Evolutionary conservation across 1,140 invertebrate genomes (phyloP).

Genomic region (Varroa destructor): DNA sequence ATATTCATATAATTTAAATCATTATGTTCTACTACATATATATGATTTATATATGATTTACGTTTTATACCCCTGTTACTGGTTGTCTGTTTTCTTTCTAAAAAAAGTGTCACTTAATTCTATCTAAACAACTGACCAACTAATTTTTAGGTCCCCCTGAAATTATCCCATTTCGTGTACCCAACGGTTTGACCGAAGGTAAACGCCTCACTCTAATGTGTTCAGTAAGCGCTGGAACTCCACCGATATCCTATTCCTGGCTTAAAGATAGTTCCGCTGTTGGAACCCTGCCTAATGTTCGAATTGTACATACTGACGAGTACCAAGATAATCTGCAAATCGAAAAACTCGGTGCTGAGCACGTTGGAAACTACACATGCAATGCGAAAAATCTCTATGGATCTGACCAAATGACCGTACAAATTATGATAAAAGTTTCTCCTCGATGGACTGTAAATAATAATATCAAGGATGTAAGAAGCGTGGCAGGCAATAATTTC

Average conservation of each 20-base stretch:
- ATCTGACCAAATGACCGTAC: slow-evolving; percentile 36
- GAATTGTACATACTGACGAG: slow-evolving; percentile 5
- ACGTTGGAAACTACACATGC: slow-evolving; percentile 29
- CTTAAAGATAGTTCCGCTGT: slow-evolving; percentile 15
- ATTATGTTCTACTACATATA: too few species aligned
- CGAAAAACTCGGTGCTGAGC: neutral
- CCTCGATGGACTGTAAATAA: neutral
- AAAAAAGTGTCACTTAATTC: too few species aligned
- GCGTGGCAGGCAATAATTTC: slow-evolving; percentile 75
- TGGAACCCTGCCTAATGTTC: neutral
- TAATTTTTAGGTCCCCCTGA: slow-evolving; percentile 15
- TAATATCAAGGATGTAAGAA: slow-evolving; percentile 56
- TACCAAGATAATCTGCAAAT: slow-evolving; percentile 24
- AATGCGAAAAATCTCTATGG: slow-evolving; percentile 44
- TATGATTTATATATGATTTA: too few species aligned
- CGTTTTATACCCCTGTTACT: too few species aligned
- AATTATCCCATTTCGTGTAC: neutral
- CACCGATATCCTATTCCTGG: slow-evolving; percentile 19
- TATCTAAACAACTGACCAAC: neutral
- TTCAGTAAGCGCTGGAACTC: slow-evolving; percentile 4
- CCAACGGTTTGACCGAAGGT: neutral
- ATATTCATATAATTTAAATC: too few species aligned
- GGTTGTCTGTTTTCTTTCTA: too few species aligned
- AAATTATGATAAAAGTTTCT: neutral
- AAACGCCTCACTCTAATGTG: slow-evolving; percentile 15